These are phyloP conservation scores for Rhagoletis pomonella DNA, from an alignment of 1,140 invertebrate species.

Conservation along the genomic window DNA sequence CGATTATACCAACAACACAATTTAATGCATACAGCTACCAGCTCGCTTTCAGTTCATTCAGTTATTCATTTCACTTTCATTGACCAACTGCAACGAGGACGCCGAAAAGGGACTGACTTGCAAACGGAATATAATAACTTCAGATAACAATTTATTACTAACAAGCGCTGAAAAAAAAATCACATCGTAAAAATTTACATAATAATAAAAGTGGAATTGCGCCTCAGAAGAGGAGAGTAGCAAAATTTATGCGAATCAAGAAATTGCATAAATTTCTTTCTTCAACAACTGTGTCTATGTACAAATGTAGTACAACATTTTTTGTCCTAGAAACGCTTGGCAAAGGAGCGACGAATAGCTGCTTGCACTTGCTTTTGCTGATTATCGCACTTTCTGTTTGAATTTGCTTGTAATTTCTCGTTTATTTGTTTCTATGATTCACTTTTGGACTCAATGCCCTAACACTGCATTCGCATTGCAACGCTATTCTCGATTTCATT, in stretches of 20 bases:
- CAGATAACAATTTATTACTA: conserved; percentile 25
- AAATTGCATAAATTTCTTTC: conserved; percentile 21
- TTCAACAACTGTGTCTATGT: neutral
- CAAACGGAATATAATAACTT: neutral
- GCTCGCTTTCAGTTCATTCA: neutral
- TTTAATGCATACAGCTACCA: neutral
- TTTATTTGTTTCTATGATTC: conserved; percentile 59
- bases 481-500: conserved; percentile 55
- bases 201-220: conserved; percentile 51
- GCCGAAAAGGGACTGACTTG: neutral
- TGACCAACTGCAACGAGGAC: neutral
- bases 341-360: neutral
- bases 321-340: no score
- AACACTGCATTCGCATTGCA: neutral
- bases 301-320: no score
- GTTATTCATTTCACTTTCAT: neutral
- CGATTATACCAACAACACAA: no score
- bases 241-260: neutral
- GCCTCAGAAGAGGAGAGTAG: neutral
- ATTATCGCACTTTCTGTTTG: conserved; percentile 30
- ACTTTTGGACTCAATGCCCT: neutral
- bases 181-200: conserved; percentile 63
- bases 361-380: conserved; percentile 45
- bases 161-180: neutral
- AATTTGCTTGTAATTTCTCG: conserved; percentile 64